A percentile compares a stretch with the other conserved stretches of the same genome.
Conservation (phyloP, 2,113 vertebrate species). For the Anser cygnoides region DNA sequence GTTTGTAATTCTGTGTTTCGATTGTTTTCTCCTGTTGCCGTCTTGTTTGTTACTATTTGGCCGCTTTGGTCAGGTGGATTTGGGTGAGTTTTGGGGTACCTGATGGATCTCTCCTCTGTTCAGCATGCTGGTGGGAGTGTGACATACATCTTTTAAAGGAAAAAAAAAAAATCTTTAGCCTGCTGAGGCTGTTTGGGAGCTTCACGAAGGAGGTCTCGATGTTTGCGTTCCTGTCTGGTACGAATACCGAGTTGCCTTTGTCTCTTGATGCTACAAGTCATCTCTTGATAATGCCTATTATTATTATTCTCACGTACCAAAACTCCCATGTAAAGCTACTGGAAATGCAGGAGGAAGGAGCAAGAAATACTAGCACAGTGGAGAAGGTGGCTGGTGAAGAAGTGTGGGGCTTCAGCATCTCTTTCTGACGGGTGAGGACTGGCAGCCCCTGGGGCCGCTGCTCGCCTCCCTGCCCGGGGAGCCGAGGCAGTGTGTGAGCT, state of each 20-base stretch:
- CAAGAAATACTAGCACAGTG: background rate
- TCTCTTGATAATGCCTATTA: background rate
- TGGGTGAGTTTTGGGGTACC: background rate
- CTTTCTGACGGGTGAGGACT: too few species aligned
- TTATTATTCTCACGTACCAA: background rate
- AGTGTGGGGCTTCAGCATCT: background rate
- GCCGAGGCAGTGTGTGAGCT: background rate
- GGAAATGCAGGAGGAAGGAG: background rate
- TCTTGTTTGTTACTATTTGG: background rate
- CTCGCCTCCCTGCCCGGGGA: background rate
- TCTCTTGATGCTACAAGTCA: background rate
- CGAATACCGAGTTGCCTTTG: background rate
- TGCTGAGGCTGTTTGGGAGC: background rate
- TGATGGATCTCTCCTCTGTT: background rate
- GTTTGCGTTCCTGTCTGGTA: background rate
- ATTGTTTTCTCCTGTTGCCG: background rate
- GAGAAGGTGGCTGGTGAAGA: background rate
- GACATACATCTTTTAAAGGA: background rate
- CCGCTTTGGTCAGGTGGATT: background rate
- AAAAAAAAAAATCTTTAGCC: background rate
- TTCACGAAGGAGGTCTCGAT: background rate
- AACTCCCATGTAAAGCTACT: background rate
- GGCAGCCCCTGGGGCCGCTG: rapidly evolving
- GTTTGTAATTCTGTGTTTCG: background rate
- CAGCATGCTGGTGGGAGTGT: background rate